Conservation (phyloP, 2,797 vertebrate genomes). For the Lutjanus argentimaculatus region DNA sequence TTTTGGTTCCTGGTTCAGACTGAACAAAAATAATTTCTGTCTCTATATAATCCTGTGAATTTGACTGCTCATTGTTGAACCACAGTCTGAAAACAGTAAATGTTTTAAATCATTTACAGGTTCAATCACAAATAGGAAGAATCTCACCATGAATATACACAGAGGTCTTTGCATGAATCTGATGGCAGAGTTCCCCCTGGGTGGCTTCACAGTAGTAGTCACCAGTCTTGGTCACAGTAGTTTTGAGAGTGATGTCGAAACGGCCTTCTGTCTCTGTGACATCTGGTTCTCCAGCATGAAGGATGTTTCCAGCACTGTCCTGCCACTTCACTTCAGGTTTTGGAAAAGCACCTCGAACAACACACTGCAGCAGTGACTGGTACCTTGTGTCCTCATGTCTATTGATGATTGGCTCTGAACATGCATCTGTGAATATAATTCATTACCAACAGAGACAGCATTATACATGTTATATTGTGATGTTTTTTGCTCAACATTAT, state of each 20-base stretch:
- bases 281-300: background rate
- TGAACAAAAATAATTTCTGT: no score
- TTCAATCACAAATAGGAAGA: background rate
- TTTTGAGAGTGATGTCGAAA: background rate
- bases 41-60: no score
- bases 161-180: accelerated
- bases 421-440: slow-evolving; percentile 3
- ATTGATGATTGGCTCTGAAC: no score
- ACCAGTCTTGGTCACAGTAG: background rate
- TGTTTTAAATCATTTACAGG: background rate
- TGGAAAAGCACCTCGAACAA: background rate
- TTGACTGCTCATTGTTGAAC: no score
- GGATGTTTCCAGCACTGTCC: background rate
- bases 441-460: background rate
- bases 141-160: accelerated
- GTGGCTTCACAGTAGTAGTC: slow-evolving; percentile 8
- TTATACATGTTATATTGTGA: no score
- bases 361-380: background rate
- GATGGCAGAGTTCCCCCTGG: slow-evolving; percentile 7
- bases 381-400: no score
- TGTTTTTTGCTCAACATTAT: no score
- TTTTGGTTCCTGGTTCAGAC: no score
- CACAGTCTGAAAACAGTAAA: background rate
- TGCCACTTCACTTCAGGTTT: background rate
- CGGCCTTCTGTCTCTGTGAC: background rate